These are phyloP conservation scores for Lepus americanus DNA, from an alignment of 2,113 vertebrate genomes.

Conservation along the genomic window DNA sequence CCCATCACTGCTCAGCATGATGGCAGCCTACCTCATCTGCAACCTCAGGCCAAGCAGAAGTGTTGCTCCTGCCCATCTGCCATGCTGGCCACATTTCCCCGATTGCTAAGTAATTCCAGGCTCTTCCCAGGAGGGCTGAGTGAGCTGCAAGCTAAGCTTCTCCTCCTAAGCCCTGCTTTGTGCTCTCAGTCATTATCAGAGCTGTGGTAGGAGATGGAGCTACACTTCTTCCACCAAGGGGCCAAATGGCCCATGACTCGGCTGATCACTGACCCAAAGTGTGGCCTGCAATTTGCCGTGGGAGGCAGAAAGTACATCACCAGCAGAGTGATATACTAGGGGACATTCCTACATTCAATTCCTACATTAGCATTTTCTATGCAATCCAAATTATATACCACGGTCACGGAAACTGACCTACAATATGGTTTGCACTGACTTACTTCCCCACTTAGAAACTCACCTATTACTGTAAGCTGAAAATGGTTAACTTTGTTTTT, in stretches of 20 bases:
- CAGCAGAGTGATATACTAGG: neutral
- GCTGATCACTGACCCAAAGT: neutral
- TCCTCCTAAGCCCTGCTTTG: neutral
- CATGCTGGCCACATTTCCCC: slow-evolving; percentile 60
- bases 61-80: slow-evolving; percentile 77
- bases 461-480: neutral
- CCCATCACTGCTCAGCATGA: slow-evolving; percentile 53
- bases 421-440: neutral
- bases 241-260: neutral
- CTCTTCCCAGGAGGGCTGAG: slow-evolving; percentile 61
- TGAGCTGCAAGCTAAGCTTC: neutral
- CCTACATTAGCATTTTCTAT: neutral
- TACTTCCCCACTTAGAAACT: slow-evolving; percentile 21
- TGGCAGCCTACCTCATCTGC: slow-evolving; percentile 67
- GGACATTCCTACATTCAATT: neutral
- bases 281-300: rapidly evolving
- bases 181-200: neutral
- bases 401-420: neutral
- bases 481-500: neutral
- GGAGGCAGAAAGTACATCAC: neutral
- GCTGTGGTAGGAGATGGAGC: rapidly evolving
- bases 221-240: neutral
- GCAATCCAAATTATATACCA: too few relatives aligned
- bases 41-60: slow-evolving; percentile 72
- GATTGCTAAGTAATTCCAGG: slow-evolving; percentile 61